phyloP scores from a whole-genome alignment of 64 coral and sea anemone genomes.

The Montipora cactus region DNA sequence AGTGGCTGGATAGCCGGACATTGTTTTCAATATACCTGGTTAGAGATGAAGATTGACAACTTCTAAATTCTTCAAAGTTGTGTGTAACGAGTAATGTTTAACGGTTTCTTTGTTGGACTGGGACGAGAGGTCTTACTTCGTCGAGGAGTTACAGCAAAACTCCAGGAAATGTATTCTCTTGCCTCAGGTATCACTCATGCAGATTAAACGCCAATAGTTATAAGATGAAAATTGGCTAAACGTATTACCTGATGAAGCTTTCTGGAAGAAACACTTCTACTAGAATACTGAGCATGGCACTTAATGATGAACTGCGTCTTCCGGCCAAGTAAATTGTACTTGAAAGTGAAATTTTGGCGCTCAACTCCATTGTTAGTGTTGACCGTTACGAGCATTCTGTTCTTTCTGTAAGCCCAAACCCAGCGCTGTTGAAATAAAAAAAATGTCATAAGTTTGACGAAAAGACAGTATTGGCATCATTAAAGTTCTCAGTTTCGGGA shows the following conservation, averaged over 20 bases:
- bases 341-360: too few species aligned
- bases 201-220: neutral
- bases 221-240: neutral
- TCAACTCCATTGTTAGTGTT: too few species aligned
- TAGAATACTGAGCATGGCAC: too few species aligned
- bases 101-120: neutral
- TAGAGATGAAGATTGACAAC: neutral
- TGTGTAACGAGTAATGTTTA: neutral
- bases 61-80: neutral
- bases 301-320: too few species aligned
- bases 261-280: too few species aligned
- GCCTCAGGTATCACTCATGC: neutral
- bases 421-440: constrained; percentile 18
- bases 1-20: neutral
- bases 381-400: too few species aligned
- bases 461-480: neutral
- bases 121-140: neutral
- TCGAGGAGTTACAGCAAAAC: neutral
- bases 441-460: too few species aligned
- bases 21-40: neutral
- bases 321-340: too few species aligned
- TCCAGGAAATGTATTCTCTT: neutral
- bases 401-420: constrained; percentile 26
- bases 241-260: too few species aligned
- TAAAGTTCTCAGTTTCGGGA: neutral